phyloP scores from a whole-genome alignment of 2,797 vertebrate species.

The Neomorphus geoffroyi region DNA sequence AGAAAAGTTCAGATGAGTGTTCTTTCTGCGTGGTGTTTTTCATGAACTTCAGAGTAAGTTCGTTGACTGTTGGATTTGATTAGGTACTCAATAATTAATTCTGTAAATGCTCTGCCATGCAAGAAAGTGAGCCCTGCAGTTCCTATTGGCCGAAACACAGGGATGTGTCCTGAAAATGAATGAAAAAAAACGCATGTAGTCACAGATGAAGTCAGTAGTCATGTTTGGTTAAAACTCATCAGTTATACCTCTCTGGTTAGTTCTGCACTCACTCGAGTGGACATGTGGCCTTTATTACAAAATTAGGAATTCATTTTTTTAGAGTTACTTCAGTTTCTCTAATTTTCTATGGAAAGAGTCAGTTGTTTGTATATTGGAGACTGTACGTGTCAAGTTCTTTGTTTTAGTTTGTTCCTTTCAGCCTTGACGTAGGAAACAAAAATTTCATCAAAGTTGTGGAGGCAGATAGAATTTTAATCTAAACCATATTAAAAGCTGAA shows the following conservation, averaged over 20 bases:
- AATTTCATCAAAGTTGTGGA: background rate
- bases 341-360: conserved; percentile 31
- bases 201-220: background rate
- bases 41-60: background rate
- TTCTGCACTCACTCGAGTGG: accelerated
- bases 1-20: background rate
- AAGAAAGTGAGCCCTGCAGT: background rate
- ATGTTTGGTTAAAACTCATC: background rate
- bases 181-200: background rate
- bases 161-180: background rate
- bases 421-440: background rate
- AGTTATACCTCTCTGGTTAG: background rate
- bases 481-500: conserved; percentile 5
- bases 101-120: background rate
- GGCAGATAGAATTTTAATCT: conserved; percentile 44
- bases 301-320: conserved; percentile 13
- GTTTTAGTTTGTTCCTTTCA: background rate
- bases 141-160: background rate
- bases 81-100: conserved; percentile 13
- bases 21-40: background rate
- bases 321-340: conserved; percentile 10
- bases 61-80: background rate
- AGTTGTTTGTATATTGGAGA: conserved; percentile 15
- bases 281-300: conserved; percentile 40
- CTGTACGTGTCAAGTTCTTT: background rate